Base-by-base conservation (phyloP, 2,888 invertebrate genomes). In the Macrosiphum euphorbiae region DNA sequence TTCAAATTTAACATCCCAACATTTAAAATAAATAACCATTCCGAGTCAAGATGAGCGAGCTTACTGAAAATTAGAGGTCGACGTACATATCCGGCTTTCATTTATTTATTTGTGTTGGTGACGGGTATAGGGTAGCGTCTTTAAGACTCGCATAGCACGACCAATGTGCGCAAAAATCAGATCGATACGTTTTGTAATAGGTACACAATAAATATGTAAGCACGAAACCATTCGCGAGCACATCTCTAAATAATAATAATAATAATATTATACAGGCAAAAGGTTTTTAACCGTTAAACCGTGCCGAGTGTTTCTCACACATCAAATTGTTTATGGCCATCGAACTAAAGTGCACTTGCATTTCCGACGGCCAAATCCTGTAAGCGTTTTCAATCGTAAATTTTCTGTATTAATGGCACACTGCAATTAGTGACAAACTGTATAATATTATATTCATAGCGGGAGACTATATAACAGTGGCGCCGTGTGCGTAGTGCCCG, bases 341-440 rank as follows among this genome's bases (percentile, higher is more conserved):
- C 11, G 35, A 88, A 88, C 55, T 55, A 88, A 88, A 88, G 41
- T 41, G 55, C 55, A 55, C 88, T 88, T 50, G 88, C 55, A 55
- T 41, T 55, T 88, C 35, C 26, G 55, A 26, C 11, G 88, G 41
- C 52, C 52, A 16, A 47, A 24, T 7, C 52, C n/a, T 41, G 11
- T 41, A 7, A 41, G 35, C 52, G 88, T 41, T 55, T 55, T 35
- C 55, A 41, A 52, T 41, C 35, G 78, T 78, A 78, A 35, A 78
- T 78, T 78, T 55, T 55, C 55, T 1, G 28, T 44, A 50, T 50
- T 35, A 35, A 35, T 78, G 35, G 35, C 11, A 20, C 7, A 35
- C 20, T 7, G 78, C 78, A 20, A 20, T 20, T 8, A 78, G 35
- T 78, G 35, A 35, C 78, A 35, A 78, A 78, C 78, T 78, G n/a